Evolutionary conservation across 2,797 vertebrate genomes (phyloP), one percentile per base, ranked within the genome.

Genomic region (Myiotriccus ornatus): DNA sequence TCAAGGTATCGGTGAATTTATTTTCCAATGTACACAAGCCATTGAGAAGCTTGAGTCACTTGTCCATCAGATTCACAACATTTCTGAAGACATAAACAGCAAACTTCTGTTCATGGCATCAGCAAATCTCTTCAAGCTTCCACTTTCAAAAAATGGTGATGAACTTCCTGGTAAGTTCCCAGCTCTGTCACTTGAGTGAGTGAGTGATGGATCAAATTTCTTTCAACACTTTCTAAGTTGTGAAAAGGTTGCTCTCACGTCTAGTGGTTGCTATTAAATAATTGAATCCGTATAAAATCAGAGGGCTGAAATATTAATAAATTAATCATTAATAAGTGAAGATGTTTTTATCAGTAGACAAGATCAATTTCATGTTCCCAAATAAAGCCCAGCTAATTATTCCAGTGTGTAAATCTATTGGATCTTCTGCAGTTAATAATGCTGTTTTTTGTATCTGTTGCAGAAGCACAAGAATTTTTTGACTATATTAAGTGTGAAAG

Each of bases 381-480:
- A 78, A 56, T 41, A 84, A 93, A 87, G 16, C 9, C 28, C 5
- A 50, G 37, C 30, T 81, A 15, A 23, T 60, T 73, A 43, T 75
- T 89, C 9, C n/a, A 43, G 18, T 35, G 22, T 23, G 34, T 49
- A 89, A 57, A 59, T 35, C 60, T 49, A 2, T 57, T 85, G 27
- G 18, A 30, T 60, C 43, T 91, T 80, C 75, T 86, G 55, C 37
- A 64, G 25, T 71, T 87, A 59, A 39, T 56, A 76, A 44, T 6
- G 3, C 25, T 86, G 3, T 14, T 59, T 78, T 89, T 93, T 85
- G 8, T 64, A 7, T 89, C 63, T 96, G 52, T 96, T 94, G 28
- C 95, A 99, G 99, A 98, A 21, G 96, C 98, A 41, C 99, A 99
- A 92, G 98, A 98, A 50, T 99, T 99, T 96, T 99, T 98, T 97